Evolutionary conservation across 2,888 invertebrate species (phyloP).

Genomic region (Nephrotoma flavescens): DNA sequence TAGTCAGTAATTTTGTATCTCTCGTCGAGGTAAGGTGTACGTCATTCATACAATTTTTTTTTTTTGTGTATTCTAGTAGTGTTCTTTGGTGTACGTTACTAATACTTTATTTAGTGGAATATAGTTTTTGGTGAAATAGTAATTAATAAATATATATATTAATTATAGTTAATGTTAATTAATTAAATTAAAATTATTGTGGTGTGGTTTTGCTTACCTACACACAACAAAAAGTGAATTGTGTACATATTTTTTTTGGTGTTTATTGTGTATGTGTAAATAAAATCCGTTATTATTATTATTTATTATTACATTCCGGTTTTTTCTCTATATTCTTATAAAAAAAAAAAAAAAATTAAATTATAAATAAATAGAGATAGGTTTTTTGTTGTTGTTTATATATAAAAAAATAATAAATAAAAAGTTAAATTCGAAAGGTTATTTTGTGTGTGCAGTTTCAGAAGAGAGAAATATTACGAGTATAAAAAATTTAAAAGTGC

Average conservation of each 20-base stretch:
- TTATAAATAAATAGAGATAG: neutral
- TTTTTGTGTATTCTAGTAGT: neutral
- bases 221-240: neutral
- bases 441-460: neutral
- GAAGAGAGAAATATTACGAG: neutral
- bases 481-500: neutral
- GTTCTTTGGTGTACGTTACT: neutral
- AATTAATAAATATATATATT: neutral
- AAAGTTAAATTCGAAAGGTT: neutral
- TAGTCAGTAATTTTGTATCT: neutral
- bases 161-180: neutral
- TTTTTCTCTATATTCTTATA: neutral
- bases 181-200: neutral
- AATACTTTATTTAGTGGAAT: neutral
- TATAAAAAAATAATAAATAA: neutral
- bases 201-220: neutral
- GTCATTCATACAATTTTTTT: neutral
- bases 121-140: neutral
- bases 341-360: neutral
- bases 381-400: neutral
- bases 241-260: neutral
- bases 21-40: neutral
- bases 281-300: neutral
- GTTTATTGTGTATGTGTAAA: neutral
- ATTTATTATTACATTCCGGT: neutral